Conservation (phyloP, 92 coral and sea anemone genomes). For the Porites evermanni region DNA sequence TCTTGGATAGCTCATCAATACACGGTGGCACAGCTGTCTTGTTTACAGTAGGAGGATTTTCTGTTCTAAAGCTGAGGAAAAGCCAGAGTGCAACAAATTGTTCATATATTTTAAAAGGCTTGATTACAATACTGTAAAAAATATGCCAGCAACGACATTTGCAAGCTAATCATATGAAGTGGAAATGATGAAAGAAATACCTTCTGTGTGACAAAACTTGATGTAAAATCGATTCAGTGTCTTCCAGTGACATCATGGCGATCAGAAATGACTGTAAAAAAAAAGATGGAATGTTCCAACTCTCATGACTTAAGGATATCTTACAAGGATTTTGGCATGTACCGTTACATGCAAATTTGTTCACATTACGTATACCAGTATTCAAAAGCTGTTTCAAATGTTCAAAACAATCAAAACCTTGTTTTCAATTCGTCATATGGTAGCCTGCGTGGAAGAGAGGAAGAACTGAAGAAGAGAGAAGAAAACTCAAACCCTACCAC, state of each 20-base stretch:
- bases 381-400: too few species aligned
- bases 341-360: too few species aligned
- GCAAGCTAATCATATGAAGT: neutral
- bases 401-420: too few species aligned
- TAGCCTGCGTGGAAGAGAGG: too few species aligned
- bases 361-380: too few species aligned
- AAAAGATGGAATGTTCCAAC: neutral
- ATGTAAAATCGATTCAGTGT: conserved; percentile 70
- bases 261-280: conserved; percentile 82
- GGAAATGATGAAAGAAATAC: conserved; percentile 30
- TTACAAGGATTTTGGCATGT: neutral
- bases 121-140: neutral
- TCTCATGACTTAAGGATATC: neutral
- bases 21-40: conserved; percentile 89
- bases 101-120: neutral
- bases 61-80: conserved; percentile 79
- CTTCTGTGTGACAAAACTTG: conserved; percentile 80
- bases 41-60: conserved; percentile 78
- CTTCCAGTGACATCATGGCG: conserved; percentile 97
- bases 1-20: conserved; percentile 85
- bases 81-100: neutral
- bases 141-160: neutral
- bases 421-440: too few species aligned
- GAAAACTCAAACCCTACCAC: too few species aligned
- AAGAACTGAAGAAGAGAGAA: too few species aligned